Evolutionary conservation across 2,888 invertebrate genomes (phyloP).

Genomic region (Syrista parreyssii): DNA sequence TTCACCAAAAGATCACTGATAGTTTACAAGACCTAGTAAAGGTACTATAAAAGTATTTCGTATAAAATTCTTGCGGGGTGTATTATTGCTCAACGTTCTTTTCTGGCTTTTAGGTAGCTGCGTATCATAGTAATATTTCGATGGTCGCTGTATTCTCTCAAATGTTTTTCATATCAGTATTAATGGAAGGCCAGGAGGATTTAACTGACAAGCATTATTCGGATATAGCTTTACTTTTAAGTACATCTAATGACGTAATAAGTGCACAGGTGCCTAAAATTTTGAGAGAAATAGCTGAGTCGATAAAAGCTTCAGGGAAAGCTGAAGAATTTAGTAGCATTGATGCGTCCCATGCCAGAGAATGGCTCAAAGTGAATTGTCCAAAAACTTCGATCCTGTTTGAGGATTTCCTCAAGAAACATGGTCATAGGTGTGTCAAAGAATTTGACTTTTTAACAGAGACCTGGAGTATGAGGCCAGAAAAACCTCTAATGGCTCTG

Average conservation of each 20-base stretch:
- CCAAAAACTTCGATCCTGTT: conserved; percentile 68
- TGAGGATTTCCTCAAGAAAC: conserved; percentile 72
- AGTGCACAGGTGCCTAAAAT: conserved; percentile 80
- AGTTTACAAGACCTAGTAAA: not conserved
- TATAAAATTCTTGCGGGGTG: not conserved
- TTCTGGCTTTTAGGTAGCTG: conserved; percentile 37
- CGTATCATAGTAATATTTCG: conserved; percentile 67
- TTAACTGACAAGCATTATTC: conserved; percentile 75
- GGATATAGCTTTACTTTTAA: conserved; percentile 77
- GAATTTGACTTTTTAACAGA: conserved; percentile 77
- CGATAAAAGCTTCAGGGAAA: conserved; percentile 65
- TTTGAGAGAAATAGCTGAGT: conserved; percentile 66
- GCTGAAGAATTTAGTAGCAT: conserved; percentile 68
- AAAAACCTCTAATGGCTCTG: conserved; percentile 72
- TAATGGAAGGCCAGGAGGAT: conserved; percentile 69
- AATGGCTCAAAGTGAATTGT: conserved; percentile 72
- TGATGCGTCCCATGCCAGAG: conserved; percentile 67
- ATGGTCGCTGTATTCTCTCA: conserved; percentile 70
- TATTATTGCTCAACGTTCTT: not conserved
- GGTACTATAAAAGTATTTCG: not conserved
- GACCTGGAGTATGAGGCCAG: conserved; percentile 76
- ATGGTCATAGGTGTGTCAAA: conserved; percentile 78
- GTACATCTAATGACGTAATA: conserved; percentile 76
- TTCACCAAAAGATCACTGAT: conserved; percentile 10
- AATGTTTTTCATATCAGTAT: conserved; percentile 69